A percentile compares a stretch with the other conserved stretches of the same genome.
These are phyloP conservation scores for Penaeus monodon DNA, from an alignment of 2,888 invertebrate species.

Conservation along the genomic window DNA sequence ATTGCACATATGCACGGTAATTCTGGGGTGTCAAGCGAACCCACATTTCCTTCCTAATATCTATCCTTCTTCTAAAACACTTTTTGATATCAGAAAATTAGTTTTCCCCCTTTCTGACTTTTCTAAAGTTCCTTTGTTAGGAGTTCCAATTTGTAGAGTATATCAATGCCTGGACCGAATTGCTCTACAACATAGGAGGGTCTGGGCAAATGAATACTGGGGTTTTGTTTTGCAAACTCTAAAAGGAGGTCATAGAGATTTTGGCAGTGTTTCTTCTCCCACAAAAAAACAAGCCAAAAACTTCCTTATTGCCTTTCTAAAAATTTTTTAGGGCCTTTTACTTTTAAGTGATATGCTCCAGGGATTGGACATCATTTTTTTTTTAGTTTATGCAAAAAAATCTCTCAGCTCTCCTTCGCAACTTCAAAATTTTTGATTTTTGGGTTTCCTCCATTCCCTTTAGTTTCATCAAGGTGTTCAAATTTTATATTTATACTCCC, in stretches of 20 bases:
- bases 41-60: conserved; percentile 66
- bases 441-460: conserved; percentile 39
- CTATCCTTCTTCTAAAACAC: conserved; percentile 66
- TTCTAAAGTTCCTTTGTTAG: conserved; percentile 42
- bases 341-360: conserved; percentile 35
- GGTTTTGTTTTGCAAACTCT: conserved; percentile 6
- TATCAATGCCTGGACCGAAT: conserved; percentile 12
- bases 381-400: conserved; percentile 13
- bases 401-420: conserved; percentile 18
- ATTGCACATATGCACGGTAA: conserved; percentile 66
- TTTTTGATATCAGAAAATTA: conserved; percentile 66
- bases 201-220: conserved; percentile 17
- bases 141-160: conserved; percentile 38
- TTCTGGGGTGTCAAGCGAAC: conserved; percentile 65
- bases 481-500: too few species aligned
- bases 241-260: conserved; percentile 43
- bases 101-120: conserved; percentile 58
- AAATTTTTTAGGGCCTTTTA: conserved; percentile 33
- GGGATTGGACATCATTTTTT: conserved; percentile 7
- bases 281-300: conserved; percentile 55
- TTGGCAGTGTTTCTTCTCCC: conserved; percentile 57
- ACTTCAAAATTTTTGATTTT: conserved; percentile 26
- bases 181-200: conserved; percentile 54
- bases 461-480: conserved; percentile 42
- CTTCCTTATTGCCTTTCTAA: conserved; percentile 13